These are phyloP conservation scores for Drosophila lacertosa DNA, from an alignment of 1,140 invertebrate species.

Conservation along the genomic window DNA sequence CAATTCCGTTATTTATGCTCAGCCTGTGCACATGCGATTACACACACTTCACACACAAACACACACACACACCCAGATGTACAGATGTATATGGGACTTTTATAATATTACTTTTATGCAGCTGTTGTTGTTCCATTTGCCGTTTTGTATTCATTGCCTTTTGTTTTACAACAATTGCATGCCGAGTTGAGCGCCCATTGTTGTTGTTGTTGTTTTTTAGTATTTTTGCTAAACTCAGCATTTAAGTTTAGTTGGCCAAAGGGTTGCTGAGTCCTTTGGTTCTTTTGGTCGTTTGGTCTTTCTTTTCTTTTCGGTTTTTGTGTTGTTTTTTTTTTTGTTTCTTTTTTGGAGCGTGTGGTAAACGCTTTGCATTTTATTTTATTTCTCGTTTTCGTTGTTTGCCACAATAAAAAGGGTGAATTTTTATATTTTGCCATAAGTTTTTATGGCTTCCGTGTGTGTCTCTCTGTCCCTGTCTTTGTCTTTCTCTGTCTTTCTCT, in stretches of 20 bases:
- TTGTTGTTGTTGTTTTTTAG: conserved; percentile 39
- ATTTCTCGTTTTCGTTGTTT: conserved; percentile 74
- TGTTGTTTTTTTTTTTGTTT: conserved; percentile 13
- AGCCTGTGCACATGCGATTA: conserved; percentile 17
- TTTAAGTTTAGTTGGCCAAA: conserved; percentile 77
- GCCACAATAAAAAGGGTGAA: conserved; percentile 82
- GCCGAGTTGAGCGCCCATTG: conserved; percentile 36
- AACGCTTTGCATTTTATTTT: conserved; percentile 79
- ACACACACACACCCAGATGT: conserved; percentile 23
- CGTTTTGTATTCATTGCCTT: conserved; percentile 74
- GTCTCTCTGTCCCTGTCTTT: conserved; percentile 61
- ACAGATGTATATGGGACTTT: conserved; percentile 46
- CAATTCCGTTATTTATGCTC: conserved; percentile 54
- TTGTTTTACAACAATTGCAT: conserved; percentile 80
- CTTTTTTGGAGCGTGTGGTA: conserved; percentile 45
- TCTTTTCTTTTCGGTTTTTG: too few species aligned
- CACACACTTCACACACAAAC: conserved; percentile 38
- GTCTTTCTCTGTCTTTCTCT: neutral
- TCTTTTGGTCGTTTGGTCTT: conserved; percentile 25
- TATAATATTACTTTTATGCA: conserved; percentile 65
- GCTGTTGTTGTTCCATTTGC: conserved; percentile 62
- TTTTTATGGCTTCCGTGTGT: conserved; percentile 82
- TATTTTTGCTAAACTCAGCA: conserved; percentile 78
- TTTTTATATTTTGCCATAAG: conserved; percentile 81
- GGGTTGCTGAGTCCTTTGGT: conserved; percentile 49